Base-by-base conservation (phyloP, 2,113 vertebrate species). In the Corvus hawaiiensis region DNA sequence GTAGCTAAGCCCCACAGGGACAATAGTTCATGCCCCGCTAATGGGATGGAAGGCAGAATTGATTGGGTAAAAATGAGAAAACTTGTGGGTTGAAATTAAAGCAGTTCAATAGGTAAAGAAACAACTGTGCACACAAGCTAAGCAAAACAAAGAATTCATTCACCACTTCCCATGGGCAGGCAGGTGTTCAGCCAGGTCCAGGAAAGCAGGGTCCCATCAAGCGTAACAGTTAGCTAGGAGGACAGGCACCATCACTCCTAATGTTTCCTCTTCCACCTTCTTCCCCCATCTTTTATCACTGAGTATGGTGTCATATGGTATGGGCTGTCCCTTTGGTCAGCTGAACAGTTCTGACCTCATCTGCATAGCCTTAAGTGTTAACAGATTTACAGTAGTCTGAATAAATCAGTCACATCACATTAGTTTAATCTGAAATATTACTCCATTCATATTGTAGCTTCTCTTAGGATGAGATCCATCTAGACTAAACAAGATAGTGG, bases 21-120 rank as follows among this genome's bases (percentile, higher is more conserved):
- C 11, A 11, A 9, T n/a, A 5, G 1, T 17, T 66, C 10, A 14
- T 19, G 26, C 15, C 3, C 9, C 2, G 1, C 4, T 1, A 1
- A 9, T 33, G 16, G 8, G 5, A 43, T 52, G 21, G 9, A 17
- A 21, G 16, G 74, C 18, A 79, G 4, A 52, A 54, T 8, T 4
- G 1, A 21, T 62, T 63, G 5, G 6, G 9, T 28, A 41, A 81
- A 72, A 63, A 7, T 22, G 26, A 78, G 17, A 81, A 64, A 84
- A 90, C 3, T 18, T 7, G 0, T 49, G 21, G 6, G 5, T 13
- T 83, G 52, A 54, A 32, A 44, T 69, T 39, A 82, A 90, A 15
- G 5, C 13, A 46, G 10, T 35, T 73, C 12, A 68, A 11, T 32
- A 41, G 11, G 6, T 44, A 75, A 59, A 26, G 58, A 7, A 72